phyloP scores from a whole-genome alignment of 2,888 invertebrate species.

The Abrostola triplasia region DNA sequence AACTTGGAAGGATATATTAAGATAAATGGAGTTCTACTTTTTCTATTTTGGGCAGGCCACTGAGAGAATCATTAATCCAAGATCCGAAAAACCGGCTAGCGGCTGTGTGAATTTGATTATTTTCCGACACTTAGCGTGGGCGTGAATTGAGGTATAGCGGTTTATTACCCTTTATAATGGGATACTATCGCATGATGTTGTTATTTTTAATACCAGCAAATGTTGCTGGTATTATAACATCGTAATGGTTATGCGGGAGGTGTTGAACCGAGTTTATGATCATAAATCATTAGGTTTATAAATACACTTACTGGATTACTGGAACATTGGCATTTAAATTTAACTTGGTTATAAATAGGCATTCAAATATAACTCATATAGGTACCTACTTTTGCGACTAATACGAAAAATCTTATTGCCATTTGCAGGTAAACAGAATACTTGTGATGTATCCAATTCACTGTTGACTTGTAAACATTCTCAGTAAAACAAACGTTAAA shows the following conservation, averaged over 20 bases:
- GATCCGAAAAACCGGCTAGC: constrained; percentile 24
- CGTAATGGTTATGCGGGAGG: not conserved
- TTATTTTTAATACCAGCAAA: not conserved
- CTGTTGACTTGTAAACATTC: too few species aligned
- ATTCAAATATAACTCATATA: too few species aligned
- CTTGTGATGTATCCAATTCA: too few species aligned
- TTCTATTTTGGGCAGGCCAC: constrained; percentile 30
- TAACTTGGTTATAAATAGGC: too few species aligned
- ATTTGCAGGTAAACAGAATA: too few species aligned
- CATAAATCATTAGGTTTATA: too few species aligned
- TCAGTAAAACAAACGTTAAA: too few species aligned
- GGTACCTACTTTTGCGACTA: too few species aligned
- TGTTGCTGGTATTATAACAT: not conserved
- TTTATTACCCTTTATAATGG: constrained; percentile 4
- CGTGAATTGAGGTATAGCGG: constrained; percentile 3
- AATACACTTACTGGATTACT: too few species aligned
- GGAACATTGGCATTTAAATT: too few species aligned
- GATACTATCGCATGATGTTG: not conserved
- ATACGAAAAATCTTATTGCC: too few species aligned
- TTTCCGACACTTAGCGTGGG: constrained; percentile 9
- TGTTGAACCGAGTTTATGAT: not conserved
- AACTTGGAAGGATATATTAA: constrained; percentile 25
- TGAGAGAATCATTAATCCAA: constrained; percentile 32
- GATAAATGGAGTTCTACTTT: constrained; percentile 38
- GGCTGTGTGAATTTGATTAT: constrained; percentile 22